A percentile compares a stretch with the other conserved stretches of the same genome.
These are phyloP conservation scores for Nautilus pompilius DNA, from an alignment of 1,140 invertebrate genomes.

Conservation along the genomic window DNA sequence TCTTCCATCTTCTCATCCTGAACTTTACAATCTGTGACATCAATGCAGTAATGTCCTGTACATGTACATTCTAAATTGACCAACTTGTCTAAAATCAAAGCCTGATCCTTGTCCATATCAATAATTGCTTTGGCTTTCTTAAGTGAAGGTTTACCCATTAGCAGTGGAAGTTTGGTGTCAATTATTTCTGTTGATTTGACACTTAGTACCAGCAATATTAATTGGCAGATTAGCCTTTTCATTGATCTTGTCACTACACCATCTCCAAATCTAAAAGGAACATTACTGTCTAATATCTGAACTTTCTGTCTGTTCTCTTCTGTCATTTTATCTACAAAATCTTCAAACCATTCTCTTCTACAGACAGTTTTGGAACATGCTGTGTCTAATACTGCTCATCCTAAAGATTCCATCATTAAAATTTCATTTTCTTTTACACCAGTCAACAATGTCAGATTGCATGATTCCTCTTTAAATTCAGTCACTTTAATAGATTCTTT, in stretches of 20 bases:
- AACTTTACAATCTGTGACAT: conserved; percentile 2
- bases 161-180: conserved; percentile 14
- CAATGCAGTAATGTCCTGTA: conserved; percentile 20
- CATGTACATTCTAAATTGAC: conserved; percentile 18
- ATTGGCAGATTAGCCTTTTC: conserved; percentile 15
- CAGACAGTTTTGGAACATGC: no score
- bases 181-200: conserved; percentile 20
- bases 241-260: conserved; percentile 13
- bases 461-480: no score
- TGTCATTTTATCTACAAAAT: no score
- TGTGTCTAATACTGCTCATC: no score
- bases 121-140: conserved; percentile 14
- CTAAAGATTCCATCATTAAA: no score
- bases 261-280: conserved; percentile 20
- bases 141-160: conserved; percentile 15
- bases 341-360: no score
- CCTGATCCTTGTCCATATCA: conserved; percentile 15
- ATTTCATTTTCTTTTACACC: no score
- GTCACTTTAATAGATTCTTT: no score
- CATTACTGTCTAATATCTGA: background rate
- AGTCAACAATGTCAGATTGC: no score
- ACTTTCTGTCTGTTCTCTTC: background rate
- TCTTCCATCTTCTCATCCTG: background rate
- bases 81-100: conserved; percentile 13
- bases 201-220: conserved; percentile 15